Percentiles rank a stretch among this genome's conserved stretches.
Evolutionary conservation across 2,797 vertebrate species (phyloP).

Genomic region (Natrix natrix): DNA sequence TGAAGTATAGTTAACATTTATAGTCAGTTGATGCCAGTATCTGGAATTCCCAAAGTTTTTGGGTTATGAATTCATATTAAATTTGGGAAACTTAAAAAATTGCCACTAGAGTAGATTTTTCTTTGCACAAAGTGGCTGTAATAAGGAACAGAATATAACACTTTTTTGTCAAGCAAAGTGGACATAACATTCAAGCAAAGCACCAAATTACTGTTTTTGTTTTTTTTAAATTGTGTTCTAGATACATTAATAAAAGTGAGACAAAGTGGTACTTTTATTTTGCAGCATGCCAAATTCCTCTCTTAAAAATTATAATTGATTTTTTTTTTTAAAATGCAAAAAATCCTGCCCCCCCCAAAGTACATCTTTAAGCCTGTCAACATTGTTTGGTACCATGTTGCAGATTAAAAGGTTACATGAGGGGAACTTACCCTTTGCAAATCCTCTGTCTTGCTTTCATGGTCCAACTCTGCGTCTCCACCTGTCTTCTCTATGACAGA

Average conservation of each 20-base stretch:
- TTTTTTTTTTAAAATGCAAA: not conserved
- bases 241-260: not conserved
- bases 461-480: not conserved
- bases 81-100: not conserved
- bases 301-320: not conserved
- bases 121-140: not conserved
- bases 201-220: not conserved
- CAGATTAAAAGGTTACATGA: not conserved
- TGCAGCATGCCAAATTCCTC: not conserved
- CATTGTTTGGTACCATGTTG: not conserved
- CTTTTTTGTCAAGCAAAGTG: not conserved
- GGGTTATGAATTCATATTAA: not conserved
- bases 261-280: not conserved
- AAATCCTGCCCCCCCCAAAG: not conserved
- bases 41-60: not conserved
- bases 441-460: slow-evolving; percentile 32
- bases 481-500: not conserved
- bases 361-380: not conserved
- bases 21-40: not conserved
- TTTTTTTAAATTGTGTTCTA: not conserved
- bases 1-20: not conserved
- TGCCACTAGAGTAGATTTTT: not conserved
- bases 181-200: not conserved
- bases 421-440: slow-evolving; percentile 40
- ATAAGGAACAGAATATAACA: not conserved